Evolutionary conservation across 2,888 invertebrate genomes (phyloP), one percentile per base, ranked within the genome.

Genomic region (Dexiosoma caninum): DNA sequence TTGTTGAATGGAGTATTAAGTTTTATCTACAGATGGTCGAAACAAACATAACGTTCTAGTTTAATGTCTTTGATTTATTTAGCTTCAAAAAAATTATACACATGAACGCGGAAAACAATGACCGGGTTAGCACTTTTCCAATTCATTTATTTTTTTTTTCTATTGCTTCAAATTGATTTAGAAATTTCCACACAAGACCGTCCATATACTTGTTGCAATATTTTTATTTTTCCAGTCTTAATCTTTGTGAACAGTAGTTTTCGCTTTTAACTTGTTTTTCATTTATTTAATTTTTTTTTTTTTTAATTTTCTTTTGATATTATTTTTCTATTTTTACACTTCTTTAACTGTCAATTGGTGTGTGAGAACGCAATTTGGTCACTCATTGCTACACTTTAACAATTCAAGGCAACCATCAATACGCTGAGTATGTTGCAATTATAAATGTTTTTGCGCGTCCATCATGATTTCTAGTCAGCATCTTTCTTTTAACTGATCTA

Each of bases 401-500:
- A 37, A 70, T 27, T 16, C 23, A 23, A 37, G 23, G 14, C 9
- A 53, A 19, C 44, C 42, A 21, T 42, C 23, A 59, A 64, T 8
- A 32, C 19, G 9, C 19, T 7, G n/a, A 9, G 8, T 46, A 40
- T 49, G 27, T 69, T 62, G 57, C 23, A 51, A 49, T n/a, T 51
- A 51, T 27, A 72, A n/a, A 44, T 23, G 55, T 35, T 72, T 74
- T 51, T 64, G 72, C 72, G 81, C 72, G 81, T 46, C 53, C 64
- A 55, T 74, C 64, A 42, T 77, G 67, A 53, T 69, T 72, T 69
- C 72, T 69, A 46, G 62, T 64, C 81, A 81, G 81, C 81, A 77
- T 81, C 81, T 81, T 81, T 77, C 57, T 74, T 42, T 69, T 21
- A 69, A 81, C 81, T 81, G 77, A 81, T 74, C 55, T 51, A 69